Percentiles rank a stretch among this genome's conserved stretches.
These are phyloP conservation scores for Steinernema feltiae DNA, from an alignment of 1,140 invertebrate species.

Conservation along the genomic window DNA sequence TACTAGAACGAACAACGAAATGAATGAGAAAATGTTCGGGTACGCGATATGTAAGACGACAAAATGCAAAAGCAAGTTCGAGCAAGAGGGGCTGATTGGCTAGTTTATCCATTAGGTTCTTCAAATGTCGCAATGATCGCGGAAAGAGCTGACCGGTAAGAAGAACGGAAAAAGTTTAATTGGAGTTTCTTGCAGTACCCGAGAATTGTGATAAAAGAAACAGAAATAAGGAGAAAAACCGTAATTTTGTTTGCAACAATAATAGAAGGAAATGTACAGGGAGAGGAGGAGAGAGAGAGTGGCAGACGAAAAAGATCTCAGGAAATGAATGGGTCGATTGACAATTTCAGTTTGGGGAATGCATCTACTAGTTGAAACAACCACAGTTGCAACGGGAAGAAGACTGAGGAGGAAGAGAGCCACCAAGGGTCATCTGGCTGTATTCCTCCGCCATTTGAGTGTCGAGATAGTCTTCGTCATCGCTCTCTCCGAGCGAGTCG, in stretches of 20 bases:
- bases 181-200: neutral
- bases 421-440: neutral
- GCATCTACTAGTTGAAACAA: neutral
- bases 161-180: neutral
- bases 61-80: neutral
- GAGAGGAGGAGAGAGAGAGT: neutral
- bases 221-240: neutral
- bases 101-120: neutral
- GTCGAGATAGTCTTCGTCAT: conserved; percentile 24
- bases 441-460: neutral
- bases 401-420: neutral
- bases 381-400: neutral
- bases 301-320: too few relatives aligned
- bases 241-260: neutral
- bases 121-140: neutral
- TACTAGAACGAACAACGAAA: too few relatives aligned
- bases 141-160: neutral
- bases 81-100: neutral
- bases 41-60: neutral
- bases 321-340: too few relatives aligned
- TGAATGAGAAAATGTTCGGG: neutral
- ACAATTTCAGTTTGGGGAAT: neutral
- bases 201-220: neutral
- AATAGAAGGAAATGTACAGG: neutral
- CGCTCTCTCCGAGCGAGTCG: conserved; percentile 22